Base-by-base conservation (phyloP, 37 sponge, comb jelly and placozoan species). In the Corticium candelabrum region DNA sequence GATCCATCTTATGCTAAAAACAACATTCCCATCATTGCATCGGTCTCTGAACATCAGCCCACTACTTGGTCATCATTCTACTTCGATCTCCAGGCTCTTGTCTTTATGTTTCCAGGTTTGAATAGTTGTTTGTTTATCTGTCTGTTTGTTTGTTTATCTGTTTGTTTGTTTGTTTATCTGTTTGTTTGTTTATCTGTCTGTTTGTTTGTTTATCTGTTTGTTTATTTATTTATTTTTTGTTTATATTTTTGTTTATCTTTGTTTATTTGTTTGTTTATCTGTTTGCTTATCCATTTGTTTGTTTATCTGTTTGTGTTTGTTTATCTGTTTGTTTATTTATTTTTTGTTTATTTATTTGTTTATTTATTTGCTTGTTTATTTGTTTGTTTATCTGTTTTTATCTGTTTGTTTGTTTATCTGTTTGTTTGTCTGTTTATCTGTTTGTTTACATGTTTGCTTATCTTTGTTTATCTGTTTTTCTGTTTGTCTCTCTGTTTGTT, bases 11-110 rank as follows among this genome's bases (percentile, higher is more conserved):
- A 97, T 84, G 99, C 99, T 67, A 97, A 97, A 90, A 97, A 97
- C 92, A 97, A 97, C 81, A 97, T 97, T 56, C 99, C 99, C 62
- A 97, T 97, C 85, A 97, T 97, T n/a, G 99, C 99, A 56, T 94
- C 94, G 38, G 99, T 97, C 74, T 90, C 91, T 39, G 99, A 97
- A 75, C 99, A 97, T 74, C 99, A 97, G 83, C 99, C 99, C 32
- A 97, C 99, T 81, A 86, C 94, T 43, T 97, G 99, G 99, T 91
- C 94, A 38, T 94, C 94, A 0, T 97, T 97, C 92, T 97, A 97
- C 84, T 97, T 97, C 83, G 99, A 97, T 75, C 85, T 97, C 27
- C 99, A 97, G 76, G 73, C 90, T 68, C 90, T 90, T 2, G 99
- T 93, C 76, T 91, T 97, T 85, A 85, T 97, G 87, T 97, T 93